Evolutionary conservation across 1,140 invertebrate species (phyloP).

Genomic region (Neodiprion fabricii): DNA sequence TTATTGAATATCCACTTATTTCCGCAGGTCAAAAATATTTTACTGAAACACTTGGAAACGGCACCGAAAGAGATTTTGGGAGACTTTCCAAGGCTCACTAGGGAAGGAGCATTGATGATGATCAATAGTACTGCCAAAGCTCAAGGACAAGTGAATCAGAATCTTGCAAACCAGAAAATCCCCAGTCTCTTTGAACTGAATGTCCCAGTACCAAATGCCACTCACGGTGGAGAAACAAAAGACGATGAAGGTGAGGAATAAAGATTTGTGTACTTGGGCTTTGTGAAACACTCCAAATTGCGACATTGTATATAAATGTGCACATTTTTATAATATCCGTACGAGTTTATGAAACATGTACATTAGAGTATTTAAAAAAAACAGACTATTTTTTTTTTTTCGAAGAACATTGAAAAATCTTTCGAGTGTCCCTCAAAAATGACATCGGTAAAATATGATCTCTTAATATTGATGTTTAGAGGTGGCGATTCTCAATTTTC

Average conservation of each 20-base stretch:
- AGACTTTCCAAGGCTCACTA: constrained; percentile 81
- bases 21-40: constrained; percentile 53
- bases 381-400: too few relatives aligned
- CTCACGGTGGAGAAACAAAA: constrained; percentile 38
- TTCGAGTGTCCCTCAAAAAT: too few relatives aligned
- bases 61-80: constrained; percentile 89
- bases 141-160: constrained; percentile 48
- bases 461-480: too few relatives aligned
- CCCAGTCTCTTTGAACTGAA: constrained; percentile 57
- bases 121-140: constrained; percentile 74
- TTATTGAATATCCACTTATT: neutral
- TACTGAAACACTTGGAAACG: constrained; percentile 84
- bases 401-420: too few relatives aligned
- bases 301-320: too few relatives aligned
- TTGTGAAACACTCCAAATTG: neutral
- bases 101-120: constrained; percentile 76
- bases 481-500: too few relatives aligned
- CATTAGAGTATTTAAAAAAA: too few relatives aligned
- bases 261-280: neutral
- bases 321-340: too few relatives aligned
- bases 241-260: constrained; percentile 48
- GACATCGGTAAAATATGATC: too few relatives aligned
- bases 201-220: constrained; percentile 36
- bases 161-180: constrained; percentile 50
- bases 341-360: too few relatives aligned